phyloP scores from a whole-genome alignment of 2,113 vertebrate species.

The Apus apus region DNA sequence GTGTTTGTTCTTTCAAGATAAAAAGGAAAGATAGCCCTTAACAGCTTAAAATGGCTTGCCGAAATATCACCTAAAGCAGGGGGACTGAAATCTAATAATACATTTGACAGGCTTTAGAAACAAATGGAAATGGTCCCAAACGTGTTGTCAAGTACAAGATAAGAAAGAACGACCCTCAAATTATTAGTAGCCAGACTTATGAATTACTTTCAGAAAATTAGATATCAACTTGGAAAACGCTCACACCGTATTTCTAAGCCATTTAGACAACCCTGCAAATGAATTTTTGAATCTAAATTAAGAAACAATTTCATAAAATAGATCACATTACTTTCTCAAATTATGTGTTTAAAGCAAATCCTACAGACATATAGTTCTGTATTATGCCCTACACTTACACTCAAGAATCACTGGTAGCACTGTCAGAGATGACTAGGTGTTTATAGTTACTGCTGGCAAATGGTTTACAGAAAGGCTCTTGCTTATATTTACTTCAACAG shows the following conservation, averaged over 20 bases:
- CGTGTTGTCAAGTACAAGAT: not conserved
- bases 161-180: not conserved
- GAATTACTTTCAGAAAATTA: conserved; percentile 27
- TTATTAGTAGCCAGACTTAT: not conserved
- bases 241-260: not conserved
- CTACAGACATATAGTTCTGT: not conserved
- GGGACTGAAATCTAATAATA: conserved; percentile 14
- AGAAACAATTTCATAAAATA: not conserved
- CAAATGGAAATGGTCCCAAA: conserved; percentile 12
- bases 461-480: too few relatives aligned
- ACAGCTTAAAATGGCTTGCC: conserved; percentile 2
- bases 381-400: not conserved
- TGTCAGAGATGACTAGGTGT: not conserved
- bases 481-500: too few relatives aligned
- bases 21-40: not conserved
- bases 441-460: too few relatives aligned
- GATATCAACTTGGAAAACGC: not conserved
- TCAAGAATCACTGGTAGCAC: not conserved
- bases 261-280: not conserved
- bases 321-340: not conserved
- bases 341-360: not conserved
- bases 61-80: conserved; percentile 28
- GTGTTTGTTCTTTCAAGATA: not conserved
- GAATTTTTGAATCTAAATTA: not conserved
- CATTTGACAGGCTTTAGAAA: conserved; percentile 13